Evolutionary conservation across 2,888 invertebrate genomes (phyloP).

Genomic region (Eutolmus rufibarbis): DNA sequence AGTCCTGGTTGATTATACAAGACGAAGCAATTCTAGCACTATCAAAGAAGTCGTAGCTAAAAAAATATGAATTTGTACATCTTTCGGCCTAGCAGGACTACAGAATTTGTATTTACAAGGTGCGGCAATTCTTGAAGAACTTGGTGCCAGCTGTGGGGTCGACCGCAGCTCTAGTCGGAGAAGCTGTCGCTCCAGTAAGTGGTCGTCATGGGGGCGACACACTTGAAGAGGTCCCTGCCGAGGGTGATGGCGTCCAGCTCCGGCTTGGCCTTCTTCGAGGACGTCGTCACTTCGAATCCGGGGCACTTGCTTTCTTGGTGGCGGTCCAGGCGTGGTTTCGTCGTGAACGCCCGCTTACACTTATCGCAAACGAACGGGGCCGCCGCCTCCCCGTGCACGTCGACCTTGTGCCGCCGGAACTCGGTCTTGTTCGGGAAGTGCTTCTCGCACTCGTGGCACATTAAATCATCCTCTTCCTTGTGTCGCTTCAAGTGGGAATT

Average conservation of each 20-base stretch:
- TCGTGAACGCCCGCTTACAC: conserved; percentile 59
- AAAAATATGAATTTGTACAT: conserved; percentile 24
- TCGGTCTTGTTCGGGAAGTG: conserved; percentile 57
- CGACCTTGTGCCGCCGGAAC: conserved; percentile 57
- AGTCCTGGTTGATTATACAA: neutral
- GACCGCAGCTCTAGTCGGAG: conserved; percentile 57
- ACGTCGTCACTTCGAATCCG: conserved; percentile 41
- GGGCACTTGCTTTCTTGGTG: conserved; percentile 53
- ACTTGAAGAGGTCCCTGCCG: conserved; percentile 62
- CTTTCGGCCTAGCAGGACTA: neutral
- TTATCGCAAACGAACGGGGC: conserved; percentile 58
- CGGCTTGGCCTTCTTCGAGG: conserved; percentile 41
- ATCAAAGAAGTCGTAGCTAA: neutral
- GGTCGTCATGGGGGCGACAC: conserved; percentile 63
- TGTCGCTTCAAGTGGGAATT: conserved; percentile 63
- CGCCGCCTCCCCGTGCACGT: conserved; percentile 55
- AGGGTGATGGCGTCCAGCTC: conserved; percentile 52
- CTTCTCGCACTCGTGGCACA: conserved; percentile 54
- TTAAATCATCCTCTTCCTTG: conserved; percentile 53
- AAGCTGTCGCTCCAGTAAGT: conserved; percentile 65
- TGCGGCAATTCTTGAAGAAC: neutral
- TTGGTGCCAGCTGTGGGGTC: neutral
- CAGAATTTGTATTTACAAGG: neutral
- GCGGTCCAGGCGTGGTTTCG: conserved; percentile 55
- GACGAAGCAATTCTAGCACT: neutral